Conservation (phyloP, 2,797 vertebrate species). For the Pseudomugil tenellus region DNA sequence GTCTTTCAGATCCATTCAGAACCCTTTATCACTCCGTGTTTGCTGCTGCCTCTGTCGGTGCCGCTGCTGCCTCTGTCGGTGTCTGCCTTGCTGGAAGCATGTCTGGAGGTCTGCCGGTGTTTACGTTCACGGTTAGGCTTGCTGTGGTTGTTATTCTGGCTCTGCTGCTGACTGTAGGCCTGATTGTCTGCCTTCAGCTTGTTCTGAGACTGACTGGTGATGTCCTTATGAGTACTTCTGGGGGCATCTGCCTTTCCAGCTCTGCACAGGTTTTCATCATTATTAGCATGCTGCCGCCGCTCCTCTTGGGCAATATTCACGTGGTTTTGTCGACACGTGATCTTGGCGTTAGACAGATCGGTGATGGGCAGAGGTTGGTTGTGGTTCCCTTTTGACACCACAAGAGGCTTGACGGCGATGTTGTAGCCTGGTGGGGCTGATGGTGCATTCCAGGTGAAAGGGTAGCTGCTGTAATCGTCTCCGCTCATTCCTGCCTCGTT, state of each 20-base stretch:
- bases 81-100: constrained; percentile 49
- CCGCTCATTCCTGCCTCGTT: constrained; percentile 34
- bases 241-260: constrained; percentile 34
- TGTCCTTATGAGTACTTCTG: constrained; percentile 81
- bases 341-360: constrained; percentile 86
- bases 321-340: constrained; percentile 90
- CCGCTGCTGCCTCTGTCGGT: constrained; percentile 61
- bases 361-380: constrained; percentile 86
- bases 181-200: constrained; percentile 84
- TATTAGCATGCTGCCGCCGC: constrained; percentile 84
- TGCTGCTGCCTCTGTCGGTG: constrained; percentile 84
- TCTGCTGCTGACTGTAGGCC: constrained; percentile 82
- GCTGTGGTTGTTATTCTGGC: constrained; percentile 75
- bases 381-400: constrained; percentile 41
- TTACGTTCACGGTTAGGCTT: constrained; percentile 82
- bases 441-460: constrained; percentile 89
- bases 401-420: constrained; percentile 84
- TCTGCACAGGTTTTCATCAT: constrained; percentile 83
- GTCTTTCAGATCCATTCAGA: constrained; percentile 90
- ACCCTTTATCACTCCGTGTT: constrained; percentile 88
- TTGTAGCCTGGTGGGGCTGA: constrained; percentile 93
- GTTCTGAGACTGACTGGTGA: constrained; percentile 82
- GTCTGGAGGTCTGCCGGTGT: constrained; percentile 64
- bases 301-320: constrained; percentile 91
- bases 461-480: constrained; percentile 84